phyloP scores from a whole-genome alignment of 2,113 vertebrate genomes.

The Ammodytes dubius region DNA sequence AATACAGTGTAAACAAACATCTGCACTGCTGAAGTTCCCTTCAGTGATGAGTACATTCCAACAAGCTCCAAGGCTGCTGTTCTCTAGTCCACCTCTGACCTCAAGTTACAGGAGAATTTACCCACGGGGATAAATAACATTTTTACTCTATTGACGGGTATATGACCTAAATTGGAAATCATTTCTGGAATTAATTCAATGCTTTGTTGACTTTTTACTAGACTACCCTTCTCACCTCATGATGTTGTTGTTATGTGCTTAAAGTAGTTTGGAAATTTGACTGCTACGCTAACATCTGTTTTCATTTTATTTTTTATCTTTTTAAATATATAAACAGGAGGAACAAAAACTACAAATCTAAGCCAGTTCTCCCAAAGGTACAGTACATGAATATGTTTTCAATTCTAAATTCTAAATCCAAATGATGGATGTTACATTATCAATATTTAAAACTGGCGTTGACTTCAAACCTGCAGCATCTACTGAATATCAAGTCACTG shows the following conservation, averaged over 20 bases:
- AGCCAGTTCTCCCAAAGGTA: constrained; percentile 95
- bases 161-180: constrained; percentile 18
- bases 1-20: constrained; percentile 26
- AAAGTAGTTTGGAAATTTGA: neutral
- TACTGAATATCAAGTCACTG: constrained; percentile 95
- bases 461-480: constrained; percentile 83
- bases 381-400: constrained; percentile 17
- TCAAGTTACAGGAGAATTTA: constrained; percentile 38
- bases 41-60: constrained; percentile 50
- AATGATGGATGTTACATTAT: neutral
- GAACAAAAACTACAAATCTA: constrained; percentile 94
- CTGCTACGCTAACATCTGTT: neutral
- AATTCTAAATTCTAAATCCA: neutral
- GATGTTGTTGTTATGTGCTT: neutral
- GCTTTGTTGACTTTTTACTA: neutral
- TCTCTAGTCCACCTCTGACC: constrained; percentile 56
- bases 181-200: constrained; percentile 33
- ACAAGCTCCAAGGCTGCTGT: constrained; percentile 24
- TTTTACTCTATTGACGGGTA: constrained; percentile 25
- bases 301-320: constrained; percentile 1
- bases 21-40: constrained; percentile 20
- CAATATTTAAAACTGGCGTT: neutral
- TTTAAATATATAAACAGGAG: constrained; percentile 84
- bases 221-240: neutral
- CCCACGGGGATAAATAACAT: constrained; percentile 51